These are phyloP conservation scores for Polyommatus icarus DNA, from an alignment of 2,888 invertebrate species.

Conservation along the genomic window DNA sequence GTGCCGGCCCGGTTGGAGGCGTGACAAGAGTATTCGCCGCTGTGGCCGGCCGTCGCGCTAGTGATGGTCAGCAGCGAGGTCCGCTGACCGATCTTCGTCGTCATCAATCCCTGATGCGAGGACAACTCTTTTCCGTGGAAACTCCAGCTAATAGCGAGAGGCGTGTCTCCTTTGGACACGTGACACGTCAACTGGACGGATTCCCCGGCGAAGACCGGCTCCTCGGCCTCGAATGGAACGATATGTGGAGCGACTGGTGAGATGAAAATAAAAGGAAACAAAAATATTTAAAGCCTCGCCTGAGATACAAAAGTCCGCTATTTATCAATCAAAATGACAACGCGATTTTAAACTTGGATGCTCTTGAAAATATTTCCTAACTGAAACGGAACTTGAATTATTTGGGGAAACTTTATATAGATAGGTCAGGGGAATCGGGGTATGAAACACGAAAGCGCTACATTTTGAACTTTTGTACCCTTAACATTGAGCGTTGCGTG, in stretches of 20 bases:
- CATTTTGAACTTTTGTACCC: constrained; percentile 57
- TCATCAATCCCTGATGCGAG: constrained; percentile 77
- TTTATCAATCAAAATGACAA: neutral
- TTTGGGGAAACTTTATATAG: constrained; percentile 48
- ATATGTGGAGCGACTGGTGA: constrained; percentile 78
- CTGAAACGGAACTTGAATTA: constrained; percentile 69
- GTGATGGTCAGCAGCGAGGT: constrained; percentile 84
- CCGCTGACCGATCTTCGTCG: constrained; percentile 82
- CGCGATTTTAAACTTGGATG: neutral
- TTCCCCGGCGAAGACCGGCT: constrained; percentile 83
- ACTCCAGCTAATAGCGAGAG: constrained; percentile 87
- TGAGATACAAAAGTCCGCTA: constrained; percentile 65
- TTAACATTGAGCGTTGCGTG: constrained; percentile 83
- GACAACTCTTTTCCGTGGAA: constrained; percentile 83
- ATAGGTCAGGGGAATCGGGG: neutral
- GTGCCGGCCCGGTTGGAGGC: constrained; percentile 84
- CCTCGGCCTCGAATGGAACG: constrained; percentile 82
- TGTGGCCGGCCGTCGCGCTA: constrained; percentile 82
- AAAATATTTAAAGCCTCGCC: constrained; percentile 42
- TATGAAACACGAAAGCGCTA: constrained; percentile 54
- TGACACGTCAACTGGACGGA: constrained; percentile 82
- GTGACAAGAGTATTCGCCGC: constrained; percentile 86
- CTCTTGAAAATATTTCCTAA: constrained; percentile 40
- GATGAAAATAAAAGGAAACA: constrained; percentile 43
- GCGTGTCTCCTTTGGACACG: constrained; percentile 84